Percentiles rank a stretch among this genome's conserved stretches.
phyloP scores from a whole-genome alignment of 2,113 vertebrate species.

The Dendrocopos noguchii region DNA sequence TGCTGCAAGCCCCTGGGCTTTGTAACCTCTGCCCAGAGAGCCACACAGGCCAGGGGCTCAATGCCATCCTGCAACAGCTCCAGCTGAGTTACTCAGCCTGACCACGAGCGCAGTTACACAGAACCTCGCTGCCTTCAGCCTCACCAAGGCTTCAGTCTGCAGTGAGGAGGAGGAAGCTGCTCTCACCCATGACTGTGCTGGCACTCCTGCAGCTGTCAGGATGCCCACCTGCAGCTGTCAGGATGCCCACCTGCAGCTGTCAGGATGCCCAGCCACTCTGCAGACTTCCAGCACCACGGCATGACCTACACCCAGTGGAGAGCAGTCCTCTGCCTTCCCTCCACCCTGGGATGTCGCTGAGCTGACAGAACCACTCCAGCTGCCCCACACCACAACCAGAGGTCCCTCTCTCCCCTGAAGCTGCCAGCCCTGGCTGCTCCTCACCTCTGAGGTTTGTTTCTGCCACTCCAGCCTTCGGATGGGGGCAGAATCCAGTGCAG shows the following conservation, averaged over 20 bases:
- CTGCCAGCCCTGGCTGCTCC: neutral
- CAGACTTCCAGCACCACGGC: neutral
- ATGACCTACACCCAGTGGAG: neutral
- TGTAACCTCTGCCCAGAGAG: neutral
- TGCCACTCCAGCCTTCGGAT: slow-evolving; percentile 98
- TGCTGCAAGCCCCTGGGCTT: neutral
- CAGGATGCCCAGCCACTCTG: neutral
- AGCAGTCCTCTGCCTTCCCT: neutral
- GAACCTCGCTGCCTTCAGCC: neutral
- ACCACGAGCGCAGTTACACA: neutral
- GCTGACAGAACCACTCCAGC: neutral
- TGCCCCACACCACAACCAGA: neutral
- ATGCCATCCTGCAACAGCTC: neutral
- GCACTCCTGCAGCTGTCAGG: neutral
- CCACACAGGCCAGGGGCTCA: neutral
- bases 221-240: neutral
- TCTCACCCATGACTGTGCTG: neutral
- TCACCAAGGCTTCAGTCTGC: neutral
- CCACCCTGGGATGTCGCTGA: neutral
- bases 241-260: neutral
- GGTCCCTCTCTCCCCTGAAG: neutral
- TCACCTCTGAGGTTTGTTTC: slow-evolving; percentile 99
- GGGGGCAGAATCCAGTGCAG: slow-evolving; percentile 95
- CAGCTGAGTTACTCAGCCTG: neutral
- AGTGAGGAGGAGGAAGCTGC: neutral